Base-by-base conservation (phyloP, 2,797 vertebrate genomes). In the Bradypodion ventrale region DNA sequence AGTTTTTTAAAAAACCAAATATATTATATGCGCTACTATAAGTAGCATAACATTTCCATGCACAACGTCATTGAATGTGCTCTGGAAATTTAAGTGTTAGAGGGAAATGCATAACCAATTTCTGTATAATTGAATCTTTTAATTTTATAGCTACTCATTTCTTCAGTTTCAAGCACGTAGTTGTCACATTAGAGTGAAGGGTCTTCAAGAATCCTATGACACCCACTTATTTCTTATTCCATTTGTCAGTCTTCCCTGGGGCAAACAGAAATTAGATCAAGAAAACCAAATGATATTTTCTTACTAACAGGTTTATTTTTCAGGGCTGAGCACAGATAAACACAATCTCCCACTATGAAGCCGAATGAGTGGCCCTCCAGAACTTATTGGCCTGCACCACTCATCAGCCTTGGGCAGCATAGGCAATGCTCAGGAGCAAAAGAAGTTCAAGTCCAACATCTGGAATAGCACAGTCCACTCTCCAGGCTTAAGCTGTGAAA, bases 41-140 rank as follows among this genome's bases (percentile, higher is more conserved):
- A 77, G 60, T 91, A 69, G 21, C 21, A 21, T 37, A 86, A 87
- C 65, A 91, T 95, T 94, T 94, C 95, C 93, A 91, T 95, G 65
- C 72, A 82, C 87, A 85, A 40, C 0, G 9, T 27, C 32, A 52
- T 78, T 83, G 80, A 85, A 32, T 78, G 37, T 78, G 73, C 92
- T 90, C 82, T 83, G 15, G 88, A 88, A 91, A 83, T 29, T 2
- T 70, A 87, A 79, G 86, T 69, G 29, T 66, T 70, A 74, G 86
- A 89, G 90, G 85, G 85, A 86, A 46, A 35, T 35, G 21, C 73
- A 68, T 72, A 83, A 85, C 79, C 79, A 78, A 35, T 87, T 44
- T 29, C 42, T 73, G 56, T 74, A 68, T 13, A 0, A 72, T 13
- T 65, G 80, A 5, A 42, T 52, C 73, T 79, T 85, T 59, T 74